phyloP scores from a whole-genome alignment of 2,113 vertebrate genomes.

The Thamnaconus septentrionalis region DNA sequence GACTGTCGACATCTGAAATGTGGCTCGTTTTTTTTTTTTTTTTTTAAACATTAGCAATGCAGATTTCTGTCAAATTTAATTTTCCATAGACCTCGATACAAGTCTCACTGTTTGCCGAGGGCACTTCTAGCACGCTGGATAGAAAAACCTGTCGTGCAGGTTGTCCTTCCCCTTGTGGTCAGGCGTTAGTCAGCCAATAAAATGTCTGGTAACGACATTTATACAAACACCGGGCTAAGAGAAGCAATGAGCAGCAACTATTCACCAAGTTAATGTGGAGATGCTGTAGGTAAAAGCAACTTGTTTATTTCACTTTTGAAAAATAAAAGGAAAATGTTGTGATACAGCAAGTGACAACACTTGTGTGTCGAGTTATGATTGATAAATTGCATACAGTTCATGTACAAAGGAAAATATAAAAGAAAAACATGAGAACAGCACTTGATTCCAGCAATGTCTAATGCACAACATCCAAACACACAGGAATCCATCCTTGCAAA shows the following conservation, averaged over 20 bases:
- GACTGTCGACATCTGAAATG: too few species aligned
- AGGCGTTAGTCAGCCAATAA: not conserved
- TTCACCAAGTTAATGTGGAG: constrained; percentile 56
- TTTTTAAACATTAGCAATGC: not conserved
- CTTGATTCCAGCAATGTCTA: constrained; percentile 18
- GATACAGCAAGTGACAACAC: constrained; percentile 52
- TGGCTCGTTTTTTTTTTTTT: not conserved
- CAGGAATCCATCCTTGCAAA: constrained; percentile 11
- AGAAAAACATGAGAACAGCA: constrained; percentile 8
- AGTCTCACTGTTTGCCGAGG: not conserved
- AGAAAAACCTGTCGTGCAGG: constrained; percentile 19
- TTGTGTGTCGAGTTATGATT: constrained; percentile 42
- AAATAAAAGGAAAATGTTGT: constrained; percentile 17
- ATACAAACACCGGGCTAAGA: not conserved
- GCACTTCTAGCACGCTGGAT: not conserved
- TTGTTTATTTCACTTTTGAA: constrained; percentile 31
- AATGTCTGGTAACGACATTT: not conserved
- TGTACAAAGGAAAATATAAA: constrained; percentile 31
- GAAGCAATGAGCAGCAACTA: constrained; percentile 28
- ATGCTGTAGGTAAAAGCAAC: constrained; percentile 51
- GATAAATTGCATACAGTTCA: constrained; percentile 63
- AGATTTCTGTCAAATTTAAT: not conserved
- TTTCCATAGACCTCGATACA: not conserved
- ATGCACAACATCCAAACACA: constrained; percentile 38
- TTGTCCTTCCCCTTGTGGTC: not conserved